Conservation (phyloP, 1,140 invertebrate species). For the Lerema accius region DNA sequence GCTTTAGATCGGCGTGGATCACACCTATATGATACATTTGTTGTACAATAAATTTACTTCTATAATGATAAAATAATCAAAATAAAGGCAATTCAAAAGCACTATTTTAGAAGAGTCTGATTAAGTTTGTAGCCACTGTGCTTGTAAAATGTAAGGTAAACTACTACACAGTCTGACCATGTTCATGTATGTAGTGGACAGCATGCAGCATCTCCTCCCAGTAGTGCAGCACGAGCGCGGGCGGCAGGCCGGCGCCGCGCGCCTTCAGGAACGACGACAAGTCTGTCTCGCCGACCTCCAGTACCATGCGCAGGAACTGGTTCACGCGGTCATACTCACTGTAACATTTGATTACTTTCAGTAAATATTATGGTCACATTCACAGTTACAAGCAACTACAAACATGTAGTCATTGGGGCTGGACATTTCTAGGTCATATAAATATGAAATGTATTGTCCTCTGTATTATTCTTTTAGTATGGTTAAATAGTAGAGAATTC, state of each 20-base stretch:
- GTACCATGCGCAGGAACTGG: conserved; percentile 90
- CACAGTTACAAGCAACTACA: no score
- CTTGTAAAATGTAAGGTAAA: conserved; percentile 8
- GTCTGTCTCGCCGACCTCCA: conserved; percentile 97
- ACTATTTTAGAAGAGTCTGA: no score
- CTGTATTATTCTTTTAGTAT: no score
- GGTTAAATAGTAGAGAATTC: no score
- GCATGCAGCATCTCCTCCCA: conserved; percentile 97
- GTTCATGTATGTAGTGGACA: conserved; percentile 95
- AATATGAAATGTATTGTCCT: no score
- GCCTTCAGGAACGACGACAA: conserved; percentile 84
- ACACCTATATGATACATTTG: conserved; percentile 85
- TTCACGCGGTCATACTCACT: conserved; percentile 84
- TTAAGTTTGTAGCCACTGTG: no score
- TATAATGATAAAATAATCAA: no score
- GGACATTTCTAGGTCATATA: no score
- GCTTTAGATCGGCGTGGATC: conserved; percentile 98
- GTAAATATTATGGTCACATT: no score
- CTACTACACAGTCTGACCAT: conserved; percentile 83
- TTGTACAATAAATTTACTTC: not conserved
- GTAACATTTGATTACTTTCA: no score
- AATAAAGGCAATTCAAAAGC: no score
- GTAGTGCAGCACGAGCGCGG: conserved; percentile 92
- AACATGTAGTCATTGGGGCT: no score
- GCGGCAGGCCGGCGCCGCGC: conserved; percentile 84